Conservation (phyloP, 1,140 invertebrate species). For the Sitobion miscanthi region DNA sequence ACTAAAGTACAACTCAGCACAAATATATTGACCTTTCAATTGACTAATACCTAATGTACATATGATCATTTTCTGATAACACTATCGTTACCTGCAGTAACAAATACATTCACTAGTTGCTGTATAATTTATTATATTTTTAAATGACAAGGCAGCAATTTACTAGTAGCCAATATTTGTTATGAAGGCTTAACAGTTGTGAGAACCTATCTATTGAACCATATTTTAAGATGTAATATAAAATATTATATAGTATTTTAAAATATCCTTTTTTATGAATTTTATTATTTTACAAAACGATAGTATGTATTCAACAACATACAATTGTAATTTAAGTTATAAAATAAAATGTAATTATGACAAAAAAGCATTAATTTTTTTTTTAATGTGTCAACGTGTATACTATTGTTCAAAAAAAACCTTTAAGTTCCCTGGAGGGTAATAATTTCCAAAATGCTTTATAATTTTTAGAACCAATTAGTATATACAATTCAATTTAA, state of each 20-base stretch:
- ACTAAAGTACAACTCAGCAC: not conserved
- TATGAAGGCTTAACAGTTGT: not conserved
- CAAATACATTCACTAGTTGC: not conserved
- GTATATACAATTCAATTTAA: not conserved
- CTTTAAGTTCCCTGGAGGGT: not conserved
- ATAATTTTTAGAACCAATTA: slow-evolving; percentile 9
- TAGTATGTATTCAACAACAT: not conserved
- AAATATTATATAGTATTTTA: not conserved
- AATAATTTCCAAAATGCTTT: not conserved
- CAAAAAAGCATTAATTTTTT: not conserved
- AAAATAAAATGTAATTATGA: not conserved
- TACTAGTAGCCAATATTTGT: not conserved
- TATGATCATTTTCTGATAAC: not conserved
- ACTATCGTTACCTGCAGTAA: not conserved
- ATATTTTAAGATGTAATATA: too few relatives aligned
- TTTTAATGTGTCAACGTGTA: not conserved
- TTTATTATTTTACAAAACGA: not conserved
- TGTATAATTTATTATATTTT: not conserved
- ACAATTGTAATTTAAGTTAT: not conserved
- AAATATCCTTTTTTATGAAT: not conserved
- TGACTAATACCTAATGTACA: not conserved
- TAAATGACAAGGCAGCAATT: not conserved
- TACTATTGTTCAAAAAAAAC: not conserved
- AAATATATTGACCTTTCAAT: not conserved
- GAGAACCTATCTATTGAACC: not conserved